These are phyloP conservation scores for Notechis scutatus DNA, from an alignment of 2,113 vertebrate genomes.

Conservation along the genomic window DNA sequence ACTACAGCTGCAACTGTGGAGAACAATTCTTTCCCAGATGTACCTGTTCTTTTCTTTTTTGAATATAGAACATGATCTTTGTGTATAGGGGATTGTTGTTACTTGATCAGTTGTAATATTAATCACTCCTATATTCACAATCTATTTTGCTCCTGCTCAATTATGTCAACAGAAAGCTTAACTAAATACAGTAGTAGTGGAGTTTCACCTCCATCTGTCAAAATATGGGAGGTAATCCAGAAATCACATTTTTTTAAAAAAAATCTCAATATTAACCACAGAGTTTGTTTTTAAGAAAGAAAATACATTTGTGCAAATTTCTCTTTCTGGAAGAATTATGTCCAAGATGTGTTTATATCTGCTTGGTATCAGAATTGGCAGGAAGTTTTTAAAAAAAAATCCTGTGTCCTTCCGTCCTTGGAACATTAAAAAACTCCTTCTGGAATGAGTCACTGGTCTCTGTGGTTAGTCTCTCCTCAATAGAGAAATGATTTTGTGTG, in stretches of 20 bases:
- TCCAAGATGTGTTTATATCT: constrained; percentile 61
- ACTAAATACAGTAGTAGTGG: background rate
- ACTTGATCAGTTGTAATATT: background rate
- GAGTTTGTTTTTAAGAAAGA: constrained; percentile 47
- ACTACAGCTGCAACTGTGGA: background rate
- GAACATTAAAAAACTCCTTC: constrained; percentile 69
- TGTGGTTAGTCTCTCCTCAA: constrained; percentile 81
- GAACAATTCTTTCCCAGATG: background rate
- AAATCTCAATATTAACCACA: background rate
- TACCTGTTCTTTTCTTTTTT: background rate
- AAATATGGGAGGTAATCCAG: background rate
- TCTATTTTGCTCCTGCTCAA: background rate
- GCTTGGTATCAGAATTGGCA: constrained; percentile 69
- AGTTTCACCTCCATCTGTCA: background rate
- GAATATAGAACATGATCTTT: background rate
- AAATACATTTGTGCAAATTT: constrained; percentile 63
- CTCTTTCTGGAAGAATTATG: constrained; percentile 58
- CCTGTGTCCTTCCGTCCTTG: constrained; percentile 71
- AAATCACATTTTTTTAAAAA: background rate
- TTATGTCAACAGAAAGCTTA: background rate
- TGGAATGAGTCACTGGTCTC: constrained; percentile 74
- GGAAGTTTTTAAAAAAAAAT: constrained; percentile 75
- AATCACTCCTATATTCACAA: background rate
- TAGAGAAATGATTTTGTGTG: constrained; percentile 59
- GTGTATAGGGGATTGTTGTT: background rate